Percentiles rank a stretch among this genome's conserved stretches.
Evolutionary conservation across 1,140 invertebrate species (phyloP).

Genomic region (Conus ventricosus): DNA sequence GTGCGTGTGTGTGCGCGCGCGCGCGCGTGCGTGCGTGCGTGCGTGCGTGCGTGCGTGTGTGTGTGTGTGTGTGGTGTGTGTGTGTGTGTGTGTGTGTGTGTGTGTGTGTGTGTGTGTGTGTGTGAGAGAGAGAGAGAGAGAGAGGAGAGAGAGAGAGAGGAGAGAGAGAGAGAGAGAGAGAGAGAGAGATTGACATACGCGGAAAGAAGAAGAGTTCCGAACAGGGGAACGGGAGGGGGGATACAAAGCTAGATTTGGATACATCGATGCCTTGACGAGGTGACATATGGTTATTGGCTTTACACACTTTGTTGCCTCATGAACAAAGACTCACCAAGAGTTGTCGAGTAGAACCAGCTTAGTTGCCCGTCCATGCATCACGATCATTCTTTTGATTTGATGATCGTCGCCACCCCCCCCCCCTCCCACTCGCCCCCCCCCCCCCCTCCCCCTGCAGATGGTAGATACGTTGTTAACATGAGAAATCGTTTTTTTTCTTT

Average conservation of each 20-base stretch:
- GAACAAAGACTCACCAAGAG: too few species aligned
- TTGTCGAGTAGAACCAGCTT: too few species aligned
- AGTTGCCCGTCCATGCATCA: too few species aligned
- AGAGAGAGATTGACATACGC: too few species aligned
- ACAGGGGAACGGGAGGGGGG: too few species aligned
- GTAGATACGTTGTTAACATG: too few species aligned
- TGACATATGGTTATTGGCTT: not conserved
- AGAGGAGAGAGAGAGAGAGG: not conserved
- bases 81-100: not conserved
- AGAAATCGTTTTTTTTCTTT: too few species aligned
- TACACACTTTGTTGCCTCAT: not conserved
- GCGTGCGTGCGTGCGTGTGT: not conserved
- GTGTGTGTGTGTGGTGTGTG: not conserved
- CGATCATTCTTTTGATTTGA: too few species aligned
- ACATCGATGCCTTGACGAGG: not conserved
- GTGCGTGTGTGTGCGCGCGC: not conserved
- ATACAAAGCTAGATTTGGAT: not conserved
- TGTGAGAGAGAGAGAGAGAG: not conserved
- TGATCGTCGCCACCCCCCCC: too few species aligned
- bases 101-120: not conserved
- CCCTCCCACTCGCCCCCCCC: too few species aligned
- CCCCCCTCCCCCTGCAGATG: too few species aligned
- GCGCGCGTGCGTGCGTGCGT: not conserved
- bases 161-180: slow-evolving; percentile 8
- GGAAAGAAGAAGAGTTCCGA: not conserved